A percentile compares a stretch with the other conserved stretches of the same genome.
These are phyloP conservation scores for Globia sparganii DNA, from an alignment of 2,888 invertebrate species.

Conservation along the genomic window DNA sequence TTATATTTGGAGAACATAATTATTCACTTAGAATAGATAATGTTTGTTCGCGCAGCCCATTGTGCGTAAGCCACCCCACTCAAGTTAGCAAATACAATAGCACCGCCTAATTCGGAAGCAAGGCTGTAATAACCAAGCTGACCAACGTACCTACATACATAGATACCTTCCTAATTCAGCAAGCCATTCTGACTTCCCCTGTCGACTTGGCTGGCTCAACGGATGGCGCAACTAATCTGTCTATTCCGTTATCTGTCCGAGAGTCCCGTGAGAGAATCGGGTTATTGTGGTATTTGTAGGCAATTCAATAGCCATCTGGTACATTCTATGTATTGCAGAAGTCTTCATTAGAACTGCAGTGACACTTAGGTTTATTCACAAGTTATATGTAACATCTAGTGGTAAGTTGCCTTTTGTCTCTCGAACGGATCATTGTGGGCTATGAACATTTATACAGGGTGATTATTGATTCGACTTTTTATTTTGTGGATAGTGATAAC, in stretches of 20 bases:
- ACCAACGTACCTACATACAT: background rate
- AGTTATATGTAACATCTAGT: background rate
- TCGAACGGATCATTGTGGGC: background rate
- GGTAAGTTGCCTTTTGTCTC: background rate
- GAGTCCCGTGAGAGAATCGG: slow-evolving; percentile 45
- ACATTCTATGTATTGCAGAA: background rate
- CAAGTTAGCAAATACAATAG: slow-evolving; percentile 20
- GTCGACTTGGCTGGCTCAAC: slow-evolving; percentile 23
- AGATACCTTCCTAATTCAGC: background rate
- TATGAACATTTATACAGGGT: background rate
- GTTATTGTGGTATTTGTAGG: slow-evolving; percentile 32
- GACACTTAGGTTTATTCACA: background rate
- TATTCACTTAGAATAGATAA: background rate
- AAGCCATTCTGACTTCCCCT: slow-evolving; percentile 36
- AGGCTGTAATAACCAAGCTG: background rate
- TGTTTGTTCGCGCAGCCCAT: background rate
- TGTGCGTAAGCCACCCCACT: background rate
- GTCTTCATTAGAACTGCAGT: background rate
- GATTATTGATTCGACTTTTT: background rate
- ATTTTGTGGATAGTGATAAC: background rate
- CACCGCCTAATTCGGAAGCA: background rate
- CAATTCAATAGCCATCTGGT: slow-evolving; percentile 27
- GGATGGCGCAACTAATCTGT: slow-evolving; percentile 52
- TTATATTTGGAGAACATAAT: background rate
- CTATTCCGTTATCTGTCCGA: slow-evolving; percentile 54